Evolutionary conservation across 64 coral and sea anemone species (phyloP), one percentile per base, ranked within the genome.

Genomic region (Astreopora myriophthalma): DNA sequence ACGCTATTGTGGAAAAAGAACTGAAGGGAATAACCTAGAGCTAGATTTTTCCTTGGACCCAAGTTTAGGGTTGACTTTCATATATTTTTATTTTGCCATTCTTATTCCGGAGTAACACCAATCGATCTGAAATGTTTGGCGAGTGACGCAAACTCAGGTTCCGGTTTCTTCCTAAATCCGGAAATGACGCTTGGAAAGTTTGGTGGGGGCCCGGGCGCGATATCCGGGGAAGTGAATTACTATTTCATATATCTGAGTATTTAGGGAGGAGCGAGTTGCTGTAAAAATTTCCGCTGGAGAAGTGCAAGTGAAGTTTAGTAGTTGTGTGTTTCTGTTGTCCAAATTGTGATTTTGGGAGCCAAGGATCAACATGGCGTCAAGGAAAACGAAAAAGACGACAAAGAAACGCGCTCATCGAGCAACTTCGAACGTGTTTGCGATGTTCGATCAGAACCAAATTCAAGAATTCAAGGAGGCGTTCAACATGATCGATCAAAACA

Each of bases 401-500:
- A 92, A 92, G 66, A 92, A 92, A 71, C 62, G 90, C 10, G 90
- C 90, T 24, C 90, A 92, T 11, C 62, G 90, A 66, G 90, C 90
- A 4, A 92, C 90, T 14, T 92, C 90, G 30, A 92, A 92, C 60
- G 90, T 92, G 28, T 92, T 92, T 73, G 90, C 90, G 33, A 92
- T 92, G 90, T 92, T 92, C 77, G 90, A 92, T 8, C 90, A 92
- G 26, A 92, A 73, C 79, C 90, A 92, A 51, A 92, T 92, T 49
- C 90, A 92, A 31, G 90, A 92, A 84, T 92, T 92, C 60, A 92
- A 92, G 36, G 90, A 92, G 49, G 90, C 90, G 8, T 92, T 92
- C 49, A 92, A 92, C 26, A 92, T 92, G 90, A 92, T 92, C 23
- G 90, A 92, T 52, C 90, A 92, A 86, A 92, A 92, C 71, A 77